A percentile compares a stretch with the other conserved stretches of the same genome.
Conservation (phyloP, 2,113 vertebrate genomes). For the Grammomys surdaster region DNA sequence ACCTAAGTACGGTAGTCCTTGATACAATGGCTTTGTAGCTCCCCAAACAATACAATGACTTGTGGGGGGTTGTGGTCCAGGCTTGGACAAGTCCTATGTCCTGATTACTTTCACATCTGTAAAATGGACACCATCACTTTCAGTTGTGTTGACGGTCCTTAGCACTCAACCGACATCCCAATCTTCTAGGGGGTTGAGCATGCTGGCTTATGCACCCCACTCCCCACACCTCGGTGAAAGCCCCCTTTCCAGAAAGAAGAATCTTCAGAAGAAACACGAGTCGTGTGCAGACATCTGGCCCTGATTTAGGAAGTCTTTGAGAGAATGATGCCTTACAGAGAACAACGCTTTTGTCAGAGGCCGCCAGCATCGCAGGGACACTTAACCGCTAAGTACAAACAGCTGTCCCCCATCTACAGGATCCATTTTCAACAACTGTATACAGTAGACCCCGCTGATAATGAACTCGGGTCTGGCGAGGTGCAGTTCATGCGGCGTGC, state of each 20-base stretch:
- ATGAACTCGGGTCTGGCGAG: conserved; percentile 25
- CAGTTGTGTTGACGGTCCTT: not conserved
- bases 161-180: not conserved
- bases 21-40: not conserved
- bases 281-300: conserved; percentile 72
- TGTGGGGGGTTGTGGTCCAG: not conserved
- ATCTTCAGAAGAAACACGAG: conserved; percentile 54
- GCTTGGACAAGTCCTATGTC: not conserved
- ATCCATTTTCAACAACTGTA: conserved; percentile 71
- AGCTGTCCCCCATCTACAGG: conserved; percentile 74
- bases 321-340: conserved; percentile 65
- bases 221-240: not conserved
- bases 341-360: conserved; percentile 73
- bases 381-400: conserved; percentile 75
- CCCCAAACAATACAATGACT: not conserved
- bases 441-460: conserved; percentile 69
- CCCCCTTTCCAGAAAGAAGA: conserved; percentile 1
- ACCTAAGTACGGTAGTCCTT: not conserved
- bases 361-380: conserved; percentile 64
- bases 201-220: not conserved
- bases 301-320: conserved; percentile 74
- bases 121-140: not conserved
- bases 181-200: not conserved
- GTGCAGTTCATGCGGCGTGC: not conserved
- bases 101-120: not conserved